Conservation (phyloP, 2,888 invertebrate species). For the Myopa testacea region DNA sequence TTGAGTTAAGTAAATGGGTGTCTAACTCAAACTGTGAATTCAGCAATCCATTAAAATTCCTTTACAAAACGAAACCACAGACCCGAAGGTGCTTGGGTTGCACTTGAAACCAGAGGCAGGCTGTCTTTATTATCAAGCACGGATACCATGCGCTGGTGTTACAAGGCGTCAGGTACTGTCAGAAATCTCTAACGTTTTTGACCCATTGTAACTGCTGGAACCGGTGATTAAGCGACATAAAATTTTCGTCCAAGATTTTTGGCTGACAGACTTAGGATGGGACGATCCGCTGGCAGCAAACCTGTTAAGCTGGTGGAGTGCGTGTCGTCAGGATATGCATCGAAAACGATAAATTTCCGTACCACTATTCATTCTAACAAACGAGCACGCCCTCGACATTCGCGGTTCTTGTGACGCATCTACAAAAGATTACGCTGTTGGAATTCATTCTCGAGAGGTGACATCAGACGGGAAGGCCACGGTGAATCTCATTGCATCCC, state of each 20-base stretch:
- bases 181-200: constrained; percentile 11
- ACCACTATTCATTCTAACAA: not conserved
- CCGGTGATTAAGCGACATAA: not conserved
- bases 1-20: not conserved
- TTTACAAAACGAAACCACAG: not conserved
- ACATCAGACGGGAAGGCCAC: not conserved
- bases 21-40: not conserved
- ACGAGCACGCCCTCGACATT: not conserved
- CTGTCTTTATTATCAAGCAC: no score
- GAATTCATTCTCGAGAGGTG: not conserved
- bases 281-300: constrained; percentile 10
- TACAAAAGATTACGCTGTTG: not conserved
- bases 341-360: not conserved
- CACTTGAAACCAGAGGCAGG: constrained; percentile 41
- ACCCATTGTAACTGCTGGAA: constrained; percentile 19
- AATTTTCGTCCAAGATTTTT: constrained; percentile 28
- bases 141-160: not conserved
- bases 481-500: not conserved
- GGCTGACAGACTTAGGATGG: constrained; percentile 19
- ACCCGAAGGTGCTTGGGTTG: constrained; percentile 38
- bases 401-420: not conserved
- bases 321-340: not conserved
- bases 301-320: not conserved
- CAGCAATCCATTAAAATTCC: not conserved
- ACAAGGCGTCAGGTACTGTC: constrained; percentile 5